Base-by-base conservation (phyloP, 2,113 vertebrate species). In the Lathamus discolor region DNA sequence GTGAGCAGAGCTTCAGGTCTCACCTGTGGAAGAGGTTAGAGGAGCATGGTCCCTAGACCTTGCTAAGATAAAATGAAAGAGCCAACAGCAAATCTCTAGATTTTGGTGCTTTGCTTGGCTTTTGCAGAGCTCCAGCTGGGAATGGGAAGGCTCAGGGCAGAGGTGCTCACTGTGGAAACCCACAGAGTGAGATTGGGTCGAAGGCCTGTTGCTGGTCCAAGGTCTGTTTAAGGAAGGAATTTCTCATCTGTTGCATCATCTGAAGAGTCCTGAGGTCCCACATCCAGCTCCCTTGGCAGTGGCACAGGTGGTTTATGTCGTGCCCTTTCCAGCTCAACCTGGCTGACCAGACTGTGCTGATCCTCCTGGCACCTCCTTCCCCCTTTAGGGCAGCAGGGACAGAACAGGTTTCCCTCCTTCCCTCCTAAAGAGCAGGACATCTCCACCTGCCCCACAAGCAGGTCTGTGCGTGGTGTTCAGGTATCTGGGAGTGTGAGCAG, bases 251-350 rank as follows among this genome's bases (percentile, higher is more conserved):
- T 35, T 17, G 33, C 48, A 2, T 20, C 41, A 9, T 9, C 15
- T 3, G 9, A 9, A 4, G 49, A 43, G 43, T 2, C 23, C 1
- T 0, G 43, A 17, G 62, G 37, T 37, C 19, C 61, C 66, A 6
- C 49, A 0, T 11, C 23, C 37, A 1, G 2, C 27, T 7, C 12
- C 14, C 41, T 19, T 6, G n/a, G 39, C 39, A 10, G 16, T 3
- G 15, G 18, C 70, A 14, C 33, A 4, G 37, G 1, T 11, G 44
- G 28, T 24, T 72, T 20, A 0, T 20, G 3, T 2, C 1, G 5
- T 39, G 43, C 51, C 64, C 73, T 43, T 79, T 17, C 15, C 55
- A 89, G 68, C 61, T 37, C 28, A 17, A 18, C 83, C 62, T 7
- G n/a, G 61, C 24, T 23, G 68, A 29, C 5, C 59, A 22, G 37